phyloP scores from a whole-genome alignment of 2,113 vertebrate genomes.

The Perccottus glenii region DNA sequence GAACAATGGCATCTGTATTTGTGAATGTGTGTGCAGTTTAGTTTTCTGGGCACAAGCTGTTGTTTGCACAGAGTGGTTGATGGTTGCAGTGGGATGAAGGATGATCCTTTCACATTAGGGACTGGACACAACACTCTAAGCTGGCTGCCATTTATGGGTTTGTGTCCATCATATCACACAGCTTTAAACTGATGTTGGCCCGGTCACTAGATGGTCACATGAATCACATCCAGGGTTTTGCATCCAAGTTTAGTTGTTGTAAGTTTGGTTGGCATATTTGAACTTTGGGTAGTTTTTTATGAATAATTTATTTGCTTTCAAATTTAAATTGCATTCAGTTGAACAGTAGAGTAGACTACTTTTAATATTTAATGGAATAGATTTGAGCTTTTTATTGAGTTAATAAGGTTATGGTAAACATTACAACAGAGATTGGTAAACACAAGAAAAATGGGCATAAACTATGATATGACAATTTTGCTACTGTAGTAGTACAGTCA shows the following conservation, averaged over 20 bases:
- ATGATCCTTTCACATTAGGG: conserved; percentile 40
- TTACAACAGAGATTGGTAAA: too few relatives aligned
- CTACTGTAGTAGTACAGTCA: too few relatives aligned
- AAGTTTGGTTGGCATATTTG: neutral
- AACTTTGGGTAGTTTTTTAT: neutral
- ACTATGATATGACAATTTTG: too few relatives aligned
- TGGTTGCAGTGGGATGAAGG: conserved; percentile 16
- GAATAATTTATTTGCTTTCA: neutral
- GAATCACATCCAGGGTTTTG: neutral
- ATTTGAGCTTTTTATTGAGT: too few relatives aligned
- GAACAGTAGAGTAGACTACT: too few relatives aligned
- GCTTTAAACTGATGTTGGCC: neutral
- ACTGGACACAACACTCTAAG: conserved; percentile 12
- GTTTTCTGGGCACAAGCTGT: conserved; percentile 7
- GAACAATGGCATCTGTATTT: conserved; percentile 20
- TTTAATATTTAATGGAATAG: too few relatives aligned
- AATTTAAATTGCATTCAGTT: too few relatives aligned
- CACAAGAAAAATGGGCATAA: too few relatives aligned
- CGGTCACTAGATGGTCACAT: neutral
- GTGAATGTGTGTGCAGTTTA: conserved; percentile 14
- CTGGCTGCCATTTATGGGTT: conserved; percentile 13
- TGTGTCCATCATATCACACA: neutral
- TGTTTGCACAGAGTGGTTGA: conserved; percentile 30
- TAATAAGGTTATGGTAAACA: too few relatives aligned
- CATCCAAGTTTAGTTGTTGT: neutral